Conservation (phyloP, 2,888 invertebrate genomes). For the Melinaea menophilus region DNA sequence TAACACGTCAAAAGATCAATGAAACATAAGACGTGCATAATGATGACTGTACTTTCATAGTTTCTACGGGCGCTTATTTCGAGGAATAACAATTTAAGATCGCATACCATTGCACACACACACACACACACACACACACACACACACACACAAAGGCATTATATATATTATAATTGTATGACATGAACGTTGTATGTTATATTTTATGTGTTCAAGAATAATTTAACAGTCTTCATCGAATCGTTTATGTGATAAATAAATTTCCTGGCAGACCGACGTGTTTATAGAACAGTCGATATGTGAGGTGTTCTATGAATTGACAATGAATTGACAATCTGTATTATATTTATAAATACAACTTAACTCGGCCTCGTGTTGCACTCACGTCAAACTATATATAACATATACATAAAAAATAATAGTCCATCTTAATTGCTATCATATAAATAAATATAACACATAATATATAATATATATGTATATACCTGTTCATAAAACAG, state of each 20-base stretch:
- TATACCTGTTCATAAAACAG: neutral
- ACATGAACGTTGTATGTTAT: slow-evolving; percentile 11
- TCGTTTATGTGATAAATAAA: slow-evolving; percentile 15
- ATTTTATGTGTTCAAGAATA: slow-evolving; percentile 19
- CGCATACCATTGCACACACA: slow-evolving; percentile 22
- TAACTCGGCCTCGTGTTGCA: no score
- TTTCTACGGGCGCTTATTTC: slow-evolving; percentile 17
- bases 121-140: neutral
- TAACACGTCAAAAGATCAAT: neutral
- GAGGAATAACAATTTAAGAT: slow-evolving; percentile 27
- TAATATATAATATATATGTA: neutral
- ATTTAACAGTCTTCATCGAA: slow-evolving; percentile 19
- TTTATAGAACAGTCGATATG: slow-evolving; percentile 1
- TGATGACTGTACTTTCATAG: neutral
- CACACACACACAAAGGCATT: slow-evolving; percentile 22
- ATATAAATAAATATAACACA: neutral
- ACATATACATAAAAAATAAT: no score
- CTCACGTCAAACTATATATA: no score
- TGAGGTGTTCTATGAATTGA: slow-evolving; percentile 5
- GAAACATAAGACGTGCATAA: neutral
- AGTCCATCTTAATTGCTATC: neutral
- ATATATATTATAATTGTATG: slow-evolving; percentile 32
- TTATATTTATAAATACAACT: neutral
- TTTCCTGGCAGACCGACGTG: slow-evolving; percentile 9
- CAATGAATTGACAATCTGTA: slow-evolving; percentile 2